Evolutionary conservation across 2,113 vertebrate genomes (phyloP), one percentile per base, ranked within the genome.

Genomic region (Grammomys surdaster): DNA sequence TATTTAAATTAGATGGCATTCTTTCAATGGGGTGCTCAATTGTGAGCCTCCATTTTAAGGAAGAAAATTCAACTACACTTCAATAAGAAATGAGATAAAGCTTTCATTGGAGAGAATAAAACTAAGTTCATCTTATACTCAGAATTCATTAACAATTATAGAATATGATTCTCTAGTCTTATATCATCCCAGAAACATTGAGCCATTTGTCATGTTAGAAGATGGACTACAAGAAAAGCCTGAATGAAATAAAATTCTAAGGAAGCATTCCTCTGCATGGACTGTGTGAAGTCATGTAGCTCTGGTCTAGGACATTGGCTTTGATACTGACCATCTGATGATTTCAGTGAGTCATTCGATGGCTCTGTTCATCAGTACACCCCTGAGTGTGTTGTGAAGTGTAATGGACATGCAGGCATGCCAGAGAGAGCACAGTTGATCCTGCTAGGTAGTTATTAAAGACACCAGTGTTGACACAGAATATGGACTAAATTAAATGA

Each of bases 61-160:
- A 77, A 87, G 36, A 12, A 56, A n/a, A 26, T 43, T n/a, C 43
- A 87, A 88, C 16, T 36, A 33, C 36, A 84, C 20, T 88, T 96
- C 56, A 91, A 12, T 20, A 63, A 36, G 33, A 51, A 92, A 33
- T 13, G 63, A 72, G 33, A 69, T 67, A 24, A 73, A 24, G 40
- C 77, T 93, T 77, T 82, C 56, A 80, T 58, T 84, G 40, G 12
- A 76, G 5, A 95, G 17, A 22, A 76, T 54, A 75, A 76, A 94
- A 91, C 51, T 51, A 70, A 78, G 7, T 70, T 92, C 67, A 69
- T 16, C 19, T 87, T 90, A 14, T 40, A 19, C 51, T 93, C 58
- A 80, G 24, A 84, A 77, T 87, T 91, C 76, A 51, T 77, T 86
- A 51, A 85, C 92, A 88, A 90, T 80, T 78, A 60, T 40, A 22